Conservation (phyloP, 2,888 invertebrate species). For the Epinotia brunnichana region DNA sequence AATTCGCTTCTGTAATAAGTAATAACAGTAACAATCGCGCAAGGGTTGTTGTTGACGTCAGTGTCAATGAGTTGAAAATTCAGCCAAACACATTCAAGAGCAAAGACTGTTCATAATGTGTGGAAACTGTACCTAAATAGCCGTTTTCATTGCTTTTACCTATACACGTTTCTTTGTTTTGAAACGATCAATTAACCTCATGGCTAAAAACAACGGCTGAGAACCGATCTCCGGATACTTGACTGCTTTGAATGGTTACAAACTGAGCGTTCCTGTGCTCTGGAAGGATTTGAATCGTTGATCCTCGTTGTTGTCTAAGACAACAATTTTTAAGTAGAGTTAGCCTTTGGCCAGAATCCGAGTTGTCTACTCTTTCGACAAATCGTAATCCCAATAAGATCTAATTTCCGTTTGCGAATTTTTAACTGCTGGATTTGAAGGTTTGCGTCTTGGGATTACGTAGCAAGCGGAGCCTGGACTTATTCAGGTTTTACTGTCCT, state of each 20-base stretch:
- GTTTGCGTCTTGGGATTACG: neutral
- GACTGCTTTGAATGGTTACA: no score
- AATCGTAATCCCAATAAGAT: neutral
- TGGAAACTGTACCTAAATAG: neutral
- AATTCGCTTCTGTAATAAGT: constrained; percentile 24
- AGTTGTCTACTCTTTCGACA: neutral
- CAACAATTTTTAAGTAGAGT: no score
- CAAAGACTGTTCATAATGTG: neutral
- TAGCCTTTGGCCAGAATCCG: neutral
- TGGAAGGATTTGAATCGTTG: no score
- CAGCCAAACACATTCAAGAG: neutral
- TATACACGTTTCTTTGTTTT: neutral
- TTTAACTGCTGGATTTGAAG: neutral
- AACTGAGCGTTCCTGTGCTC: no score
- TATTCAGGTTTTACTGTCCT: neutral
- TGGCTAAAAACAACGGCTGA: neutral
- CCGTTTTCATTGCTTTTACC: neutral
- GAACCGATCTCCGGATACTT: no score
- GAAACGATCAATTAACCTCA: neutral
- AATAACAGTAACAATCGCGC: constrained; percentile 7
- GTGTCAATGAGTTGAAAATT: constrained; percentile 2
- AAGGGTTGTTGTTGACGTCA: constrained; percentile 21
- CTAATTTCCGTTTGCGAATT: no score
- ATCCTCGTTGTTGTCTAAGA: no score
- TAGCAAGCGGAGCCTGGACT: neutral